Evolutionary conservation across 2,888 invertebrate species (phyloP), one percentile per base, ranked within the genome.

Genomic region (Ectemnius lituratus): DNA sequence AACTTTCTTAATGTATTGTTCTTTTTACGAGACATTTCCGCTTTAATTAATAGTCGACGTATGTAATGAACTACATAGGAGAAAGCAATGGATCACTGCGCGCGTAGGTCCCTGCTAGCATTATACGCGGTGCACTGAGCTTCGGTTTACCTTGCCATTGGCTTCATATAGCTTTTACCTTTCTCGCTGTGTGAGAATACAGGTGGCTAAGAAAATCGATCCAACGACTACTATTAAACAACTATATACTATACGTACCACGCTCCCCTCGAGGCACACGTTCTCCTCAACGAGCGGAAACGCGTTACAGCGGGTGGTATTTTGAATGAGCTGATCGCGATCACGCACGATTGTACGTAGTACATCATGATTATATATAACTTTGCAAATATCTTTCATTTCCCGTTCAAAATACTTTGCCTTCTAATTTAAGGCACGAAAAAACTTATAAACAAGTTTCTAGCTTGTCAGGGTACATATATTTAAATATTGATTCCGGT

Each of bases 151-250:
- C 86, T 87, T 87, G 86, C 86, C 86, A 87, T 87, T 86, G 84
- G 84, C 63, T 84, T 82, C 69, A 73, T 81, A 79, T 80, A 77
- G 75, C 69, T 79, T 81, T 79, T 75, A 84, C 81, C 83, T 79
- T 80, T 79, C 78, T 73, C 70, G 63, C 76, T 83, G 79, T 83
- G 85, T 79, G 79, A 82, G 81, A 75, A 84, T 79, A 84, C 84
- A 86, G 87, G 84, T 87, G 86, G 83, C 80, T 64, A 78, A 78
- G 81, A 82, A 84, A 87, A 88, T 88, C 88, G 88, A 88, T 88
- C 76, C 83, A 84, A 86, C 85, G 73, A 76, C 78, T 59, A 81
- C 83, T 73, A 70, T 80, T 80, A 73, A 80, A 82, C 61, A 78
- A 67, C 71, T 68, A 61, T 49, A 52, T 16, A 37, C 37, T 18